Conservation (phyloP, 2,797 vertebrate species). For the Paramormyrops hopkinsi region DNA sequence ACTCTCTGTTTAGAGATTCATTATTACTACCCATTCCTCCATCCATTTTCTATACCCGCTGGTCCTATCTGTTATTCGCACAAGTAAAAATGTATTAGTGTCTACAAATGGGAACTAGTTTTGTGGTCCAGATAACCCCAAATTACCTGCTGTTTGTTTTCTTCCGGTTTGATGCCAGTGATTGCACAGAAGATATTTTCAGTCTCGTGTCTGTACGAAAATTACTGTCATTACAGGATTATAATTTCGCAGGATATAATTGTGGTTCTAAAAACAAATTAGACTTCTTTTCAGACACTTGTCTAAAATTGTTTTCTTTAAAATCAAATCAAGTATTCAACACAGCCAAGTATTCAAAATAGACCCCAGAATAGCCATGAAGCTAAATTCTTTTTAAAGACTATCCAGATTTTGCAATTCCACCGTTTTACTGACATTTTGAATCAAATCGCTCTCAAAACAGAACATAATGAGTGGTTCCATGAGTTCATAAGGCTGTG, state of each 20-base stretch:
- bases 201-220: not conserved
- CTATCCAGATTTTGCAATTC: not conserved
- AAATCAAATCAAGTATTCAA: not conserved
- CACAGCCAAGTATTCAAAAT: constrained; percentile 1
- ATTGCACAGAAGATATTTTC: constrained; percentile 3
- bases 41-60: not conserved
- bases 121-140: not conserved
- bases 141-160: not conserved
- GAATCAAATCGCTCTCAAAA: not conserved
- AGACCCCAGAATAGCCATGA: not conserved
- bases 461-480: not conserved
- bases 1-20: not conserved
- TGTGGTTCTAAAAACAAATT: constrained; percentile 1
- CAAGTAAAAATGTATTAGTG: not conserved
- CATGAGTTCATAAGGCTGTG: not conserved
- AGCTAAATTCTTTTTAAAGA: not conserved
- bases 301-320: not conserved
- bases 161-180: not conserved
- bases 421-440: not conserved
- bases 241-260: not conserved
- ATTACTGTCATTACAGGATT: not conserved
- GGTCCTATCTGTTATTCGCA: not conserved
- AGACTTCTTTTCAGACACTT: not conserved
- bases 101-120: not conserved
- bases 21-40: not conserved